These are phyloP conservation scores for Kryptopterus vitreolus DNA, from an alignment of 2,797 vertebrate genomes.

Conservation along the genomic window DNA sequence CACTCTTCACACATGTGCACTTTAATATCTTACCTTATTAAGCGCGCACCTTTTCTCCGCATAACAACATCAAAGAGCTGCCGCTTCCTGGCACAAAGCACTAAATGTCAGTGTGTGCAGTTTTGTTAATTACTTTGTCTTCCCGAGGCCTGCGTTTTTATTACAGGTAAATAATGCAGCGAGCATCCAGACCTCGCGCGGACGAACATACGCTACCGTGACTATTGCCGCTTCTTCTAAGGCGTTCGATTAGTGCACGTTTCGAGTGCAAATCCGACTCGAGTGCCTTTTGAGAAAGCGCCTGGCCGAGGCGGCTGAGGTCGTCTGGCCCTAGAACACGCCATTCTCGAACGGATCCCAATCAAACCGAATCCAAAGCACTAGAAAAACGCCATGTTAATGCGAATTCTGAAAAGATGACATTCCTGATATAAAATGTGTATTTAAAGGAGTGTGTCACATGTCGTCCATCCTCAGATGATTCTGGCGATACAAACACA, in stretches of 20 bases:
- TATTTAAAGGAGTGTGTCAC: too few relatives aligned
- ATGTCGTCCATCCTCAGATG: neutral
- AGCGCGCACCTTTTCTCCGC: slow-evolving; percentile 29
- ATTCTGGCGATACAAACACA: neutral
- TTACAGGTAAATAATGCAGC: slow-evolving; percentile 6
- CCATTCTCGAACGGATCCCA: too few relatives aligned
- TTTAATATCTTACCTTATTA: slow-evolving; percentile 59
- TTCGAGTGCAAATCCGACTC: neutral
- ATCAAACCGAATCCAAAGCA: too few relatives aligned
- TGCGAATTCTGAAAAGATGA: too few relatives aligned
- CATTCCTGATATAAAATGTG: too few relatives aligned
- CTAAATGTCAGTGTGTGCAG: slow-evolving; percentile 31
- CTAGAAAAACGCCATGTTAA: too few relatives aligned
- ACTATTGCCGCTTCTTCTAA: neutral
- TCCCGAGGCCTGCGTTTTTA: neutral
- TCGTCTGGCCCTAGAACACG: too few relatives aligned
- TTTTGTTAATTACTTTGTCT: slow-evolving; percentile 25
- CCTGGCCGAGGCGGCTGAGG: too few relatives aligned
- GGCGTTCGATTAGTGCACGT: neutral
- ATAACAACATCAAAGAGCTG: slow-evolving; percentile 44
- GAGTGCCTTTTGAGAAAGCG: neutral
- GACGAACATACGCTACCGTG: neutral
- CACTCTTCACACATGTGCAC: slow-evolving; percentile 60
- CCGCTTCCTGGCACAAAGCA: slow-evolving; percentile 27
- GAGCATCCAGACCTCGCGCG: neutral